A percentile compares a stretch with the other conserved stretches of the same genome.
Conservation (phyloP, 2,888 invertebrate species). For the Himalopsyche kuldschensis region DNA sequence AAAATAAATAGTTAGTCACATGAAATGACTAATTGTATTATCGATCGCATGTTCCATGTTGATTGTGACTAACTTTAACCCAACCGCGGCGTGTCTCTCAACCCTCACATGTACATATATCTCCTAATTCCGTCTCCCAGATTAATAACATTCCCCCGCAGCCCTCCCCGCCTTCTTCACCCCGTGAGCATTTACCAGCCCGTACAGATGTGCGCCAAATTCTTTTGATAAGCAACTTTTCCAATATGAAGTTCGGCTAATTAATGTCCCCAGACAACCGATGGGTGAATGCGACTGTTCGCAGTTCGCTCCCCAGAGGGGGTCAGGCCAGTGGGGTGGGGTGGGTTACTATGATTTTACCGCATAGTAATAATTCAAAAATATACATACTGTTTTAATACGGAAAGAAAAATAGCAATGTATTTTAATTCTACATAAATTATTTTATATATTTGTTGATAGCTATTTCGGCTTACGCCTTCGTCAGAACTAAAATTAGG, state of each 20-base stretch:
- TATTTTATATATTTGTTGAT: too few relatives aligned
- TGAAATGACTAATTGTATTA: too few relatives aligned
- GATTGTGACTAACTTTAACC: background rate
- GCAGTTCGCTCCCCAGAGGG: background rate
- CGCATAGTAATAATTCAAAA: too few relatives aligned
- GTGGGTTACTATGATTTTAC: too few relatives aligned
- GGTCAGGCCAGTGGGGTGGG: background rate
- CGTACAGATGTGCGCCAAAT: slow-evolving; percentile 22
- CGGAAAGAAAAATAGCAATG: too few relatives aligned
- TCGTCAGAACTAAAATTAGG: too few relatives aligned
- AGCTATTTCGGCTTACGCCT: too few relatives aligned
- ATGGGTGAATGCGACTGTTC: background rate
- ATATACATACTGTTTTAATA: too few relatives aligned
- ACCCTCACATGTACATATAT: background rate
- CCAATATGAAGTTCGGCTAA: slow-evolving; percentile 39
- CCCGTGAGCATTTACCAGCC: background rate
- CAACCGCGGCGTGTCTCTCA: background rate
- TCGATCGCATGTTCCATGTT: background rate
- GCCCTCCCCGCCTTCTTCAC: background rate
- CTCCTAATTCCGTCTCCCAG: background rate
- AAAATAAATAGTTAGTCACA: too few relatives aligned
- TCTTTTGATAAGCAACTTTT: slow-evolving; percentile 28
- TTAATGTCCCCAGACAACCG: slow-evolving; percentile 35
- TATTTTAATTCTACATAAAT: too few relatives aligned
- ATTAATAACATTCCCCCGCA: background rate